Conservation (phyloP, 2,888 invertebrate genomes). For the Drosophila birchii region DNA sequence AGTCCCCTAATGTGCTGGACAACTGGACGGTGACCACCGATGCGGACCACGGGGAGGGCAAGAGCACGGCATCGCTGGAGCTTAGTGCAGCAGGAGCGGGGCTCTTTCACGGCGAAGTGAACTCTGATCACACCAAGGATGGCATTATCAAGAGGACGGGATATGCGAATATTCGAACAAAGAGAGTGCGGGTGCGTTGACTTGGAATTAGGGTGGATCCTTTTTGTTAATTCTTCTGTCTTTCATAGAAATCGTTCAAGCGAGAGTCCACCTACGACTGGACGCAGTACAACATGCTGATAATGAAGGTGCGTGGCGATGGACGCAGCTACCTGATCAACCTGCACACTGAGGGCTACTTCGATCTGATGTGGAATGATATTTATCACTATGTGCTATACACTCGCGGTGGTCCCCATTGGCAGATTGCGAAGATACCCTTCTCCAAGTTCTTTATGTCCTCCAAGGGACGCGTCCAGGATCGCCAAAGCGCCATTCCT, state of each 20-base stretch:
- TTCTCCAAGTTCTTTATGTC: slow-evolving; percentile 95
- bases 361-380: slow-evolving; percentile 96
- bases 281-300: slow-evolving; percentile 89
- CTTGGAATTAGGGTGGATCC: too few species aligned
- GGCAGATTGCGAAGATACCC: slow-evolving; percentile 97
- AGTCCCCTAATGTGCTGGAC: slow-evolving; percentile 87
- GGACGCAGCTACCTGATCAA: slow-evolving; percentile 95
- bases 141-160: slow-evolving; percentile 91
- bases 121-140: slow-evolving; percentile 91
- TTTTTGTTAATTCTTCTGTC: background rate
- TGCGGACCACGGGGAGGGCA: slow-evolving; percentile 92
- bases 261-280: slow-evolving; percentile 90
- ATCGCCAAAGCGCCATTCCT: slow-evolving; percentile 89
- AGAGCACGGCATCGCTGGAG: slow-evolving; percentile 88
- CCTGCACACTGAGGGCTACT: slow-evolving; percentile 90
- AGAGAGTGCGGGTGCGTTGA: slow-evolving; percentile 87
- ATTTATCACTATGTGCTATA: slow-evolving; percentile 93
- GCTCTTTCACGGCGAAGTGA: slow-evolving; percentile 90
- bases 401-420: slow-evolving; percentile 99
- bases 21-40: slow-evolving; percentile 91
- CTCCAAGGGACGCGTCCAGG: slow-evolving; percentile 94
- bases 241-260: slow-evolving; percentile 91
- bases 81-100: slow-evolving; percentile 89
- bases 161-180: slow-evolving; percentile 91
- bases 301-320: slow-evolving; percentile 95